Evolutionary conservation across 2,113 vertebrate genomes (phyloP).

Genomic region (Bucco capensis): DNA sequence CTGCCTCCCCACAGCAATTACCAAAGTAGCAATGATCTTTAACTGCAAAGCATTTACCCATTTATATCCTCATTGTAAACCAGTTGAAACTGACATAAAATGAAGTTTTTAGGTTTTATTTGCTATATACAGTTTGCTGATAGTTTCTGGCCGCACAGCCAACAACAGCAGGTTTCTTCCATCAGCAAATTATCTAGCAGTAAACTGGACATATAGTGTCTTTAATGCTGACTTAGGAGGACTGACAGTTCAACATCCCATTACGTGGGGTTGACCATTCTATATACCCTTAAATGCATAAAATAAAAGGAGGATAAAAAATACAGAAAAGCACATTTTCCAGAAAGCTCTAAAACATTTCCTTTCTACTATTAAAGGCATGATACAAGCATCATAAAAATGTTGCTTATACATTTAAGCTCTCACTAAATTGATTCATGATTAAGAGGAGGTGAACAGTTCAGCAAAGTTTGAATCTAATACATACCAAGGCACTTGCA

Average conservation of each 20-base stretch:
- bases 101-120: neutral
- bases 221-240: slow-evolving; percentile 56
- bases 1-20: neutral
- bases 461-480: slow-evolving; percentile 66
- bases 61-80: neutral
- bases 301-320: neutral
- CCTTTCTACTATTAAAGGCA: slow-evolving; percentile 50
- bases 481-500: slow-evolving; percentile 39
- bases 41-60: neutral
- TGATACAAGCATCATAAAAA: slow-evolving; percentile 56
- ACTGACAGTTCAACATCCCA: neutral
- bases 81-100: neutral
- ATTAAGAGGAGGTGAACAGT: slow-evolving; percentile 70
- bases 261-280: neutral
- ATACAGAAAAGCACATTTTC: neutral
- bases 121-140: neutral
- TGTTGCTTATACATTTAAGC: slow-evolving; percentile 59
- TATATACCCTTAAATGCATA: slow-evolving; percentile 11
- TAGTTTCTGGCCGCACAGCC: neutral
- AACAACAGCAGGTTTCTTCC: neutral
- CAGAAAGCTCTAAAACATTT: slow-evolving; percentile 45
- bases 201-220: slow-evolving; percentile 26
- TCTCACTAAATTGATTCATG: slow-evolving; percentile 69
- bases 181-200: slow-evolving; percentile 28
- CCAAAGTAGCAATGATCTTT: neutral